Evolutionary conservation across 2,797 vertebrate genomes (phyloP).

Genomic region (Telmatherina bonti): DNA sequence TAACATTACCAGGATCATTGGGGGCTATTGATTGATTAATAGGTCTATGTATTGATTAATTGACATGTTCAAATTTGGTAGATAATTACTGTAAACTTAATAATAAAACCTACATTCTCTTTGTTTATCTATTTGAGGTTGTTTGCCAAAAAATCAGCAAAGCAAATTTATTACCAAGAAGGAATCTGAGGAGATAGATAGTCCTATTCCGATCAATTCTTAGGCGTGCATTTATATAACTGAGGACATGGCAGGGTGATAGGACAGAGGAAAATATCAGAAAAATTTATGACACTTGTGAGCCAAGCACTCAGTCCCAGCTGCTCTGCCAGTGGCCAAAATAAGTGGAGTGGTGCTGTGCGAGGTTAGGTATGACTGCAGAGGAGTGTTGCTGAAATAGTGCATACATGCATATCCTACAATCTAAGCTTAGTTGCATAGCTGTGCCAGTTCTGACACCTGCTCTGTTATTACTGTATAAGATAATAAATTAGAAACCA

Average conservation of each 20-base stretch:
- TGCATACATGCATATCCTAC: constrained; percentile 35
- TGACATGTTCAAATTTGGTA: too few relatives aligned
- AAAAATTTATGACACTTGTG: constrained; percentile 4
- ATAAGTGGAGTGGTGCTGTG: constrained; percentile 14
- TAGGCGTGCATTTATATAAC: neutral
- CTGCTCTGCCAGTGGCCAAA: constrained; percentile 25
- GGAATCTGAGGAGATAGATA: neutral
- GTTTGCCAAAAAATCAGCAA: too few relatives aligned
- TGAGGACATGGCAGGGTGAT: neutral
- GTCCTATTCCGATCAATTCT: neutral
- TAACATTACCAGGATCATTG: too few relatives aligned
- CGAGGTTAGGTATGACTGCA: constrained; percentile 22
- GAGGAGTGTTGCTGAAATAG: constrained; percentile 49
- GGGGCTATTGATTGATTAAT: too few relatives aligned
- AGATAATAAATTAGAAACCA: neutral
- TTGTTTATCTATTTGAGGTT: too few relatives aligned
- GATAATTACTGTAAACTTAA: too few relatives aligned
- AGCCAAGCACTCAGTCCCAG: constrained; percentile 17
- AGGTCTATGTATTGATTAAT: too few relatives aligned
- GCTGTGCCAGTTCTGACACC: constrained; percentile 21
- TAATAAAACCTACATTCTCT: too few relatives aligned
- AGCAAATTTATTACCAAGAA: too few relatives aligned
- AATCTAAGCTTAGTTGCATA: constrained; percentile 20
- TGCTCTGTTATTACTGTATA: neutral
- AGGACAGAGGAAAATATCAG: neutral